Evolutionary conservation across 2,797 vertebrate species (phyloP), one percentile per base, ranked within the genome.

Genomic region (Limnodromus scolopaceus): DNA sequence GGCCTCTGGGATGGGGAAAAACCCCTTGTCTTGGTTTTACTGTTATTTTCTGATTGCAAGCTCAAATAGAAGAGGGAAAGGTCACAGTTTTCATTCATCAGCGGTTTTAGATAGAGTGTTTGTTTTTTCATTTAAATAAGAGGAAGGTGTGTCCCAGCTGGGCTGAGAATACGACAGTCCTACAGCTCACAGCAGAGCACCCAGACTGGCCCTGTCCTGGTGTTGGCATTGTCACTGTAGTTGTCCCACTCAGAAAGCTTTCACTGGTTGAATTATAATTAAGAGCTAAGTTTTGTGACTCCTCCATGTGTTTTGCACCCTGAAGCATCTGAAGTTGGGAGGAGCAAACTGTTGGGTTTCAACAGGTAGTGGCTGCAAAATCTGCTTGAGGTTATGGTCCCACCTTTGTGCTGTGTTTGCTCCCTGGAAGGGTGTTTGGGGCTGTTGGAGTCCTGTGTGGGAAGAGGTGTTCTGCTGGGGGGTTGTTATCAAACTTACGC

Each of bases 351-450:
- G 53, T 74, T 57, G 13, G 13, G 11, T 38, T 84, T 72, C 92
- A 71, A 6, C 58, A 78, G 84, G 81, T 34, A 6, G 46, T 9
- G n/a, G 48, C 12, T 75, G 79, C 41, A 68, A 32, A 58, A 46
- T 25, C 23, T 1, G 7, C 64, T 43, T 39, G 76, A 60, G 49
- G 54, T 5, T 74, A 36, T 6, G 80, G 6, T 36, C n/a, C 32
- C 39, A 16, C 27, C 34, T 6, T 0, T 9, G 65, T 10, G 36
- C 64, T 36, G 2, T 1, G 5, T 54, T 43, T 63, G 54, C 23
- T 80, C 45, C 32, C 63, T 48, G 46, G 49, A 60, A 39, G 76
- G n/a, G 41, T 1, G 45, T 6, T 23, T 30, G 11, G 57, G 25
- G 36, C 51, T 55, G 13, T 1, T 39, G 16, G 46, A 16, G 66